Base-by-base conservation (phyloP, 2,113 vertebrate genomes). In the Actinemys pallida region DNA sequence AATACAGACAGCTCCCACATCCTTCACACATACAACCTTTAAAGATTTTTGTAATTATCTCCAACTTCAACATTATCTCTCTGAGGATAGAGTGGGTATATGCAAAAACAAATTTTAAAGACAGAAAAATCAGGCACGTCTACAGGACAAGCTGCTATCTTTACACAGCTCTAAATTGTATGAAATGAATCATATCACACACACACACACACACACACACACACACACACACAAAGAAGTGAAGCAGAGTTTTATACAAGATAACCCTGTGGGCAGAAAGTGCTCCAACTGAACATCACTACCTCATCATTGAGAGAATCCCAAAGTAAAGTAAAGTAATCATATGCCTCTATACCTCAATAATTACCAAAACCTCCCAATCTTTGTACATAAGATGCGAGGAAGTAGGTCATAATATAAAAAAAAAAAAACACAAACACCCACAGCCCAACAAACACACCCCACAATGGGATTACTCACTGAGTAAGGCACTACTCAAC, bases 1-100 rank as follows among this genome's bases (percentile, higher is more conserved):
- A 54, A 84, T 25, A 84, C 1, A 0, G 0, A 14, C 1, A 0
- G n/a, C 47, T 90, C 31, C 31, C 69, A 83, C 45, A 27, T 59
- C 56, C 24, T 57, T 22, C 0, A 0, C 1, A 0, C 2, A 1
- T 22, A 31, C n/a, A 75, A 42, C 22, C 24, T 72, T 49, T 7
- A 62, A 62, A 50, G 53, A 27, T 92, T 75, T 22, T 90, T 3
- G 0, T 0, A 75, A 75, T 0, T 76, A 54, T 16, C 81, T 25
- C 59, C 62, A 81, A 7, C 53, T 90, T 62, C 45, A 31, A 16
- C 2, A 49, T 42, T 35, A 86, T 65, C 54, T 50, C 76, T 83
- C 2, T 62, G 59, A 62, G 59, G 59, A 62, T 16, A 16, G 14
- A 62, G 29, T 16, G 29, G 59, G 59, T 62, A 0, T 22, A 54